A percentile compares a stretch with the other conserved stretches of the same genome.
Conservation (phyloP, 2,888 invertebrate species). For the Eupeodes luniger region DNA sequence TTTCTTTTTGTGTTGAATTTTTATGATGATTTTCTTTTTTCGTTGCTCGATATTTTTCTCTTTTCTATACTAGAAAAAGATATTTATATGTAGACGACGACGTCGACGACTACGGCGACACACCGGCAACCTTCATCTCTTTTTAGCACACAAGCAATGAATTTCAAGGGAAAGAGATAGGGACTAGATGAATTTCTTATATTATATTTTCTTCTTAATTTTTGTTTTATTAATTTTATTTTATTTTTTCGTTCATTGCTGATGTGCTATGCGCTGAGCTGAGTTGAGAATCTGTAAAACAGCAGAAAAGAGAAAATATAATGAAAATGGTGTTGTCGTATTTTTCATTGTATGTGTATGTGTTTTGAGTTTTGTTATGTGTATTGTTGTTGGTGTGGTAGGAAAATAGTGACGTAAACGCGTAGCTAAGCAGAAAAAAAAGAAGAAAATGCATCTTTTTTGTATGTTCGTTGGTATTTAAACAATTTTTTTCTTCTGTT, state of each 20-base stretch:
- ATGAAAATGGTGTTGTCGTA: slow-evolving; percentile 25
- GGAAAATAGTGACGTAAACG: slow-evolving; percentile 75
- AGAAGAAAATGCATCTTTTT: slow-evolving; percentile 38
- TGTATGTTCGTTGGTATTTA: slow-evolving; percentile 27
- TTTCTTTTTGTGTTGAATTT: slow-evolving; percentile 51
- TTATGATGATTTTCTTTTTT: slow-evolving; percentile 29
- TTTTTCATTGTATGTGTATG: background rate
- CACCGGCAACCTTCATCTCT: slow-evolving; percentile 75
- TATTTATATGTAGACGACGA: slow-evolving; percentile 16
- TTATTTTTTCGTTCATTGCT: background rate
- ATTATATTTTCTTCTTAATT: slow-evolving; percentile 26
- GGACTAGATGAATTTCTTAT: slow-evolving; percentile 52
- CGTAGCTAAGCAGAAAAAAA: slow-evolving; percentile 52
- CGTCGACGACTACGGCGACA: background rate
- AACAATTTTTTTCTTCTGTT: background rate
- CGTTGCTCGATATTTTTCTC: background rate
- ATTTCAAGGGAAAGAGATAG: slow-evolving; percentile 73
- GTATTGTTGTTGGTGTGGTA: slow-evolving; percentile 20
- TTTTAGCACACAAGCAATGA: slow-evolving; percentile 58
- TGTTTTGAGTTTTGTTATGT: background rate
- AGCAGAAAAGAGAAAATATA: slow-evolving; percentile 67
- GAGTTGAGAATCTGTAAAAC: slow-evolving; percentile 34
- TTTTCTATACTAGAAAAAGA: slow-evolving; percentile 35
- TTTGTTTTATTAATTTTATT: slow-evolving; percentile 6
- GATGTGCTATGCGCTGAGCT: background rate